Evolutionary conservation across 2,113 vertebrate species (phyloP).

Genomic region (Anser brachyrhynchus): DNA sequence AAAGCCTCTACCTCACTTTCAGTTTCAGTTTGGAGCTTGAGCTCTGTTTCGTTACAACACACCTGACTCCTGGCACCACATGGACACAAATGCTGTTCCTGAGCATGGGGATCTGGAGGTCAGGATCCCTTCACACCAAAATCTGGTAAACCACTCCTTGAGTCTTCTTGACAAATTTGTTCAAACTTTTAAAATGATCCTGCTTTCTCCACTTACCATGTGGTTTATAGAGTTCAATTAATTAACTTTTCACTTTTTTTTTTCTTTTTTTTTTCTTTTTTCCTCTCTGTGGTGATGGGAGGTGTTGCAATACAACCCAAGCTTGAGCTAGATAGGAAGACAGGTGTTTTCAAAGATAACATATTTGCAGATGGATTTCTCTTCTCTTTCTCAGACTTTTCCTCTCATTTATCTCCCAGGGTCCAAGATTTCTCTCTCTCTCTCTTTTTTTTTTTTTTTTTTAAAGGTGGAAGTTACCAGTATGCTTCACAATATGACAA

Average conservation of each 20-base stretch:
- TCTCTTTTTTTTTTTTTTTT: neutral
- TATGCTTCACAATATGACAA: neutral
- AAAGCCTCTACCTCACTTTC: neutral
- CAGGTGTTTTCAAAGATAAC: neutral
- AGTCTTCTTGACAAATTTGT: neutral
- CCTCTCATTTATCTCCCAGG: neutral
- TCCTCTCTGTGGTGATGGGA: neutral
- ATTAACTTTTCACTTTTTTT: neutral
- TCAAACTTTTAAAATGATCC: neutral
- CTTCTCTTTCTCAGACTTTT: neutral
- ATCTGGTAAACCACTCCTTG: neutral
- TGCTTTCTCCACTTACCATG: neutral
- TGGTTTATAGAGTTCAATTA: neutral
- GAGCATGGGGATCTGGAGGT: neutral
- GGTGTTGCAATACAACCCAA: neutral
- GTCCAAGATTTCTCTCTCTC: neutral
- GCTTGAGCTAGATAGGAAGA: neutral
- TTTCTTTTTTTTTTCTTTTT: neutral
- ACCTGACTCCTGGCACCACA: rapidly evolving
- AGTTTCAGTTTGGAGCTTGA: neutral
- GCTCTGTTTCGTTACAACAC: neutral
- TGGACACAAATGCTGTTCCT: neutral
- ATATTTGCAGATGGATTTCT: neutral
- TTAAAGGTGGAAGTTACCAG: neutral
- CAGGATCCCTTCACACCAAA: rapidly evolving